These are phyloP conservation scores for Eudyptes chrysolophus DNA, from an alignment of 2,113 vertebrate genomes.

Conservation along the genomic window DNA sequence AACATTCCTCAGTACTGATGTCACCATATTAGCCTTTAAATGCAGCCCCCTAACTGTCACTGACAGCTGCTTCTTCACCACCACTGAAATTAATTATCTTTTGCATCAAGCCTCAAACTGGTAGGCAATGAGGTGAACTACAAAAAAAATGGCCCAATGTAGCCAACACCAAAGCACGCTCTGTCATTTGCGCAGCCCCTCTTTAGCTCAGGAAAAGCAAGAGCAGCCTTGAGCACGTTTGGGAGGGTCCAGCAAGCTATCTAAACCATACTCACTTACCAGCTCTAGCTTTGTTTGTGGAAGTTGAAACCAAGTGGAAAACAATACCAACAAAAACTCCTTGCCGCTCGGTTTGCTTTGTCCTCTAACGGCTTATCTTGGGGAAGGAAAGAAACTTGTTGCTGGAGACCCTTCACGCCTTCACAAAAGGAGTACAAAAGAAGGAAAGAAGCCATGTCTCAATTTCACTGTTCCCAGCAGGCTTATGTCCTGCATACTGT, in stretches of 20 bases:
- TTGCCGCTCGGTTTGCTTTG: background rate
- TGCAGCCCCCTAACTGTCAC: background rate
- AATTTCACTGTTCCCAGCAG: background rate
- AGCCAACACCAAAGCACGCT: background rate
- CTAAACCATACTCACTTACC: background rate
- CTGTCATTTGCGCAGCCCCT: background rate
- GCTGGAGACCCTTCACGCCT: background rate
- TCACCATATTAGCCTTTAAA: background rate
- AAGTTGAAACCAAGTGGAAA: conserved; percentile 18
- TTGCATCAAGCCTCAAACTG: background rate
- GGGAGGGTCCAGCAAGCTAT: background rate
- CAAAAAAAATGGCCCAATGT: background rate
- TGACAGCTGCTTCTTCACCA: background rate
- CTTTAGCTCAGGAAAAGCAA: background rate
- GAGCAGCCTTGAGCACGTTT: background rate
- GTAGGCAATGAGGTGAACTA: background rate
- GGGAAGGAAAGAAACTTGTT: background rate
- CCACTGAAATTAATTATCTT: background rate
- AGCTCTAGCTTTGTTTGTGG: conserved; percentile 8
- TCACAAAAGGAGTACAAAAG: background rate
- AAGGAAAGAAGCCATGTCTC: background rate
- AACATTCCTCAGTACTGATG: background rate
- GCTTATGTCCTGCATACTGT: background rate
- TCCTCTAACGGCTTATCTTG: background rate
- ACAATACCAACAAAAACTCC: background rate